Evolutionary conservation across 2,888 invertebrate genomes (phyloP), one percentile per base, ranked within the genome.

Genomic region (Oligia strigilis): DNA sequence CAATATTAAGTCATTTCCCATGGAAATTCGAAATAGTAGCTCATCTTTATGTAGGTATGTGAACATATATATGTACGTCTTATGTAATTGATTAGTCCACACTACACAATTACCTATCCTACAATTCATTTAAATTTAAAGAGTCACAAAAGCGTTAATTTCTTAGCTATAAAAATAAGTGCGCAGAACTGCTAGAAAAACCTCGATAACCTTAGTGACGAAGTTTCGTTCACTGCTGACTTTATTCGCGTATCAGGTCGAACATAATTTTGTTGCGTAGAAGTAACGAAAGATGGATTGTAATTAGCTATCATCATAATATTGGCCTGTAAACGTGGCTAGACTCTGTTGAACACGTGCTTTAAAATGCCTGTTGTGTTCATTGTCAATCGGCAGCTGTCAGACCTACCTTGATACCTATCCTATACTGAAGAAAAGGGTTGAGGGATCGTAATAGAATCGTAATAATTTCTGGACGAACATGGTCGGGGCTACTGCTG

Each of bases 151-250:
- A 36, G 36, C 9, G 64, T 36, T 14, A 60, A 40, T 62, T 73
- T 49, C 23, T 52, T 6, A 29, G 17, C 52, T 52, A 14, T n/a
- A 71, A 82, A 70, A 60, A 55, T 36, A 46, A 62, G 14, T 72
- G 83, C 82, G 82, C 84, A 83, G 43, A 62, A 78, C 11, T 55
- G 17, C 66, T 72, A 49, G 60, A 58, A 72, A 58, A 58, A 62
- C 49, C 62, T 82, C 23, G 82, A 82, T 82, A 82, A 82, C 84
- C 82, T 69, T 11, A 83, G 67, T 83, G 82, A 64, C 83, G 78
- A 14, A 66, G 43, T 70, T 78, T 36, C n/a, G 2, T 29, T 62
- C 14, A 76, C 58, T 60, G 46, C 40, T 14, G 19, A 72, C 36
- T 77, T 62, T 9, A 60, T 17, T 49, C 17, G n/a, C 29, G 14